These are phyloP conservation scores for Siniperca knerii DNA, from an alignment of 2,113 vertebrate species.

Conservation along the genomic window DNA sequence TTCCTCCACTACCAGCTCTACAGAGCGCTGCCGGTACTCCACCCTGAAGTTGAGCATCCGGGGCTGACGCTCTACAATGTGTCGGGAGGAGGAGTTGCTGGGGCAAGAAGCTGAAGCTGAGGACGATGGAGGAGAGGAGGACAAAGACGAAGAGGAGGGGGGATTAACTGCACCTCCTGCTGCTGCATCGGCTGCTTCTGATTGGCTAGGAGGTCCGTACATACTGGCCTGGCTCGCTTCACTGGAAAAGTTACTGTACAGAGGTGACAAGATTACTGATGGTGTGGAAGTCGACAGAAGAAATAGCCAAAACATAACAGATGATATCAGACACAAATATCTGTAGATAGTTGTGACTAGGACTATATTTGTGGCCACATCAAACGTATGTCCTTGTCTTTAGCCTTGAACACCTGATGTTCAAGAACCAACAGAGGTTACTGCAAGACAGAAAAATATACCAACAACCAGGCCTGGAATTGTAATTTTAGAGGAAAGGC, in stretches of 20 bases:
- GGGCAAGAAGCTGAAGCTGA: conserved; percentile 93
- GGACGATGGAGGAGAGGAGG: conserved; percentile 85
- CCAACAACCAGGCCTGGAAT: neutral
- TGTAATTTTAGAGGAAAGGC: too few species aligned
- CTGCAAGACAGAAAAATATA: neutral
- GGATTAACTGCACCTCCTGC: conserved; percentile 69
- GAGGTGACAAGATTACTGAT: conserved; percentile 25
- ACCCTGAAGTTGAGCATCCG: conserved; percentile 97
- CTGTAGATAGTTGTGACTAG: neutral
- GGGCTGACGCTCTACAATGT: conserved; percentile 94
- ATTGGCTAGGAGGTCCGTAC: conserved; percentile 77
- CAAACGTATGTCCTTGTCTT: neutral
- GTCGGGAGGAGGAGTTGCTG: conserved; percentile 89
- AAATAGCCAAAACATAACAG: neutral
- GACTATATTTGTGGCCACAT: neutral
- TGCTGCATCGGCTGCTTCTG: conserved; percentile 76
- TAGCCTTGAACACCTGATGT: neutral
- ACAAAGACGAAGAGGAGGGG: conserved; percentile 74
- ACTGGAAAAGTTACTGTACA: conserved; percentile 87
- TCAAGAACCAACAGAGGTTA: neutral
- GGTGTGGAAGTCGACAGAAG: neutral
- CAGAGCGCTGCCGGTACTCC: conserved; percentile 94
- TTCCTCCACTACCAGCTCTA: conserved; percentile 97
- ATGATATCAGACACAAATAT: neutral
- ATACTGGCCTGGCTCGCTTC: conserved; percentile 87